Conservation (phyloP, 2,113 vertebrate genomes). For the Sigmodon hispidus region DNA sequence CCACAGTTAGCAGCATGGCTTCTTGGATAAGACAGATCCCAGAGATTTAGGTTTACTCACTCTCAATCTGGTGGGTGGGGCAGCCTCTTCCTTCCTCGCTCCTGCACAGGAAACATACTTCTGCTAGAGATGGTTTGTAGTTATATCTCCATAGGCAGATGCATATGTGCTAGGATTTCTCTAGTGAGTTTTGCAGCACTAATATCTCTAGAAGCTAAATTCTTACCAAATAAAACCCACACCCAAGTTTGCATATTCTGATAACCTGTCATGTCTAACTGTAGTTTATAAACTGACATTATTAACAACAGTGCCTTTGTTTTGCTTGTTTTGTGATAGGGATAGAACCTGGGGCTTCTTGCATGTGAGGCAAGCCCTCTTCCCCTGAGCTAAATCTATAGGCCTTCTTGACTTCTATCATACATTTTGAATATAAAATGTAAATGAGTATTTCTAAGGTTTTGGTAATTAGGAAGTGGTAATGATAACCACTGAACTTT, state of each 20-base stretch:
- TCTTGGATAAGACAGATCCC: background rate
- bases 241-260: background rate
- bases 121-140: background rate
- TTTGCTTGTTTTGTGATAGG: background rate
- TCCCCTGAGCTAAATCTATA: background rate
- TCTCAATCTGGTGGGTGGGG: conserved; percentile 10
- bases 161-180: conserved; percentile 9
- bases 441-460: background rate
- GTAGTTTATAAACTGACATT: conserved; percentile 3
- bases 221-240: background rate
- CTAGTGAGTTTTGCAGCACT: conserved; percentile 18
- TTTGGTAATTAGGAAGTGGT: conserved; percentile 39
- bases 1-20: background rate
- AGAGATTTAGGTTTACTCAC: conserved; percentile 5
- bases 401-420: background rate
- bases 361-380: background rate
- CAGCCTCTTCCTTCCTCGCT: background rate
- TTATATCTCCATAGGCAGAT: background rate
- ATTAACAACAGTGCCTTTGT: background rate
- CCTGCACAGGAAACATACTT: background rate
- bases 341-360: background rate
- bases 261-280: background rate
- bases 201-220: background rate
- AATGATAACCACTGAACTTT: background rate
- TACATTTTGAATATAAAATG: conserved; percentile 31